Base-by-base conservation (phyloP, 2,113 vertebrate genomes). In the Smithornis capensis region DNA sequence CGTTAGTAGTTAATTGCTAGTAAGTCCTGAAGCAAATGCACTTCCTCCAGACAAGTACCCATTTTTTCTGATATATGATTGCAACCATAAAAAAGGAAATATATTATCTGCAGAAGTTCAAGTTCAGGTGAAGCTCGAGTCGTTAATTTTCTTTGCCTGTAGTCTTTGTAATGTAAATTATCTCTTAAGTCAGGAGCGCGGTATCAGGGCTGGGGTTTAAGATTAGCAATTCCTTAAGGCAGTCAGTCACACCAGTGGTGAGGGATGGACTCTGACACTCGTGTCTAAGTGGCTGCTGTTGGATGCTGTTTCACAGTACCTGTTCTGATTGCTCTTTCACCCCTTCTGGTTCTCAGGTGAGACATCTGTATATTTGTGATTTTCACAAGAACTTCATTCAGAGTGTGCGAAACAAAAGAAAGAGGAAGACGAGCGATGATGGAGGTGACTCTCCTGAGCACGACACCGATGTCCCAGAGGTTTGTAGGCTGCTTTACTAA, bases 361-460 rank as follows among this genome's bases (percentile, higher is more conserved):
- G 99, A 63, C 99, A 99, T 94, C 98, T 99, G 64, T 99, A 99
- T 94, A 99, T 99, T 94, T 99, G 99, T 8, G 99, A 99, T 95
- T 99, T 99, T 96, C 99, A 99, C 94, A 99, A 99, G 98, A 99
- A 99, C 95, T 99, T 99, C 98, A 99, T 99, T 95, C 99, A 99
- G 89, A 99, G 99, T 14, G 99, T 99, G 60, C 98, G 99, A 88
- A 99, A 99, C 97, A 99, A 99, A 97, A 98, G 99, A 85, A 99
- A 99, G 98, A 98, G 99, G 93, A 99, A 99, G 98, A 99, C 99
- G 4, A 99, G 99, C 3, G 99, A 99, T 33, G 99, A 99, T 14
- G 99, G 99, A 1, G 99, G 99, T 31, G 99, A 99, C 70, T 99
- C 99, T 73, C 99, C 99, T 11, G 99, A 99, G 81, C 99, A 99